Base-by-base conservation (phyloP, 92 coral and sea anemone genomes). In the Virgularia gustaviana region DNA sequence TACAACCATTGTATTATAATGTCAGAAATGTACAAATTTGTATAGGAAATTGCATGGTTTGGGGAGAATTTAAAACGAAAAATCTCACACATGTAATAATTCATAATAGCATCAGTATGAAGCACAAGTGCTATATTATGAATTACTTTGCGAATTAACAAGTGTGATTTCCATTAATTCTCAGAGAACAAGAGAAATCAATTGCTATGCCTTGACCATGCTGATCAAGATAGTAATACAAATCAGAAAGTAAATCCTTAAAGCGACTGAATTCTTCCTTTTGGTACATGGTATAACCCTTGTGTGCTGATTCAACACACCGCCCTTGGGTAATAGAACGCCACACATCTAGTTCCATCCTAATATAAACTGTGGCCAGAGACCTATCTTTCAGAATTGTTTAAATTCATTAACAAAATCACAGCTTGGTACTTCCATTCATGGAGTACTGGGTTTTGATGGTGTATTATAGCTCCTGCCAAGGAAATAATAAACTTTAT, bases 301-400 rank as follows among this genome's bases (percentile, higher is more conserved):
- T 59, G 38, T 59, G 65, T 11, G 32, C 16, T 19, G 65, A 59
- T 27, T 39, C 19, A 8, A 23, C 36, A 30, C 65, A 39, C 23
- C 23, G 3, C 24, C 22, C 22, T 2, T 9, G 2, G 10, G 42
- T 59, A 7, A 59, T 33, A 59, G 32, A 30, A 12, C 16, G 39
- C 65, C 65, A 59, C 11, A 59, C 65, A 59, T 59, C 65, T 33
- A 59, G 23, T 28, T 59, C 65, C 65, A 59, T 27, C 10, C 28
- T 59, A 2, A 33, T 33, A 23, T 59, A 59, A 59, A 59, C 20
- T 9, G 39, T 33, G 23, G 65, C 65, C 13, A 59, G 18, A 30
- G 65, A 27, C 65, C 36, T 32, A 13, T 13, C 39, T 59, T 59
- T 59, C 19, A 59, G 42, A 59, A 20, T 59, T 43, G 62, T 55